Conservation (phyloP, 2,888 invertebrate species). For the Melanostoma scalare region DNA sequence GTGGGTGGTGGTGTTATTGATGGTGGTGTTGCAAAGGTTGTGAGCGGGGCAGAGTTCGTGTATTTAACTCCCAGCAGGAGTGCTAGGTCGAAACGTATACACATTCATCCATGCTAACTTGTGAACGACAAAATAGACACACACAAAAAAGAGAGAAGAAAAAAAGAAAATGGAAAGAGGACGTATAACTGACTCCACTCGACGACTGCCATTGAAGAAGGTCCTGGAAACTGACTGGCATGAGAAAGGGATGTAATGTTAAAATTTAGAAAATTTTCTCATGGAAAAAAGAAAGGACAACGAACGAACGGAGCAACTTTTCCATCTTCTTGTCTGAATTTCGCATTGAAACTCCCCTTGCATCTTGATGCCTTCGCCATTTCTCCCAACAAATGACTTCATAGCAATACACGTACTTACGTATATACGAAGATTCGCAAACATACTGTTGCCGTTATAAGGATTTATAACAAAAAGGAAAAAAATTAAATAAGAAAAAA, state of each 20-base stretch:
- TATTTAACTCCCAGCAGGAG: constrained; percentile 57
- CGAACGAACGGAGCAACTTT: constrained; percentile 57
- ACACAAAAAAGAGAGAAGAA: constrained; percentile 20
- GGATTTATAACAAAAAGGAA: constrained; percentile 59
- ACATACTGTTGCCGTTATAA: constrained; percentile 73
- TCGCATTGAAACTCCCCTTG: constrained; percentile 22
- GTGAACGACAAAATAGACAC: constrained; percentile 48
- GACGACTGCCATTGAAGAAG: constrained; percentile 40
- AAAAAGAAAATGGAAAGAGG: constrained; percentile 20
- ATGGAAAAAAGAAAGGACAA: constrained; percentile 34
- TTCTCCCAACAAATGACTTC: constrained; percentile 68
- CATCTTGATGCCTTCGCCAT: constrained; percentile 9
- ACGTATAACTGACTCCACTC: constrained; percentile 38
- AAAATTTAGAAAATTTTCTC: constrained; percentile 60
- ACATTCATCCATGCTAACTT: constrained; percentile 53
- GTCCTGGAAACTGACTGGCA: background rate
- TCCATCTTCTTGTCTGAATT: constrained; percentile 41
- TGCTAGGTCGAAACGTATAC: constrained; percentile 25
- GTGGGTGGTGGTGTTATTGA: background rate
- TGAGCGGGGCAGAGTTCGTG: constrained; percentile 66
- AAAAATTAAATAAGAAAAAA: constrained; percentile 12
- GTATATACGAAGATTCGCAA: constrained; percentile 59
- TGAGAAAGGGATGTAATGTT: constrained; percentile 17
- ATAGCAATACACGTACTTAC: constrained; percentile 58
- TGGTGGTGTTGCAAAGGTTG: constrained; percentile 61